A percentile compares a stretch with the other conserved stretches of the same genome.
Conservation (phyloP, 64 coral and sea anemone genomes). For the Stichodactyla mertensii region DNA sequence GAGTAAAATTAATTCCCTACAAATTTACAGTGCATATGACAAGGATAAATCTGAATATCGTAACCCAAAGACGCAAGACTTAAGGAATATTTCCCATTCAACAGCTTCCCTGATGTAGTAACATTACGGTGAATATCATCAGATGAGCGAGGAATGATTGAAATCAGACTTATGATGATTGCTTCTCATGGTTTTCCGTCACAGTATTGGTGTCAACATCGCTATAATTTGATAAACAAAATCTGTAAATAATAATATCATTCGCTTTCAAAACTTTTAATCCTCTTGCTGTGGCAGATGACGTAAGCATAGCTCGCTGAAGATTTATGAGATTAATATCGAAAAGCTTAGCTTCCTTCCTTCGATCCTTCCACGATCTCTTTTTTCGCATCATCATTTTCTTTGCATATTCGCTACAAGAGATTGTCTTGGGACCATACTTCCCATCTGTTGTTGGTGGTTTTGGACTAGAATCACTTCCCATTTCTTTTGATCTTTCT, state of each 20-base stretch:
- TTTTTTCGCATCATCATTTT: constrained; percentile 4
- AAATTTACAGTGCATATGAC: no score
- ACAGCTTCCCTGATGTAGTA: no score
- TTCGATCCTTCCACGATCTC: constrained; percentile 1
- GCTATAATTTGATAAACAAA: constrained; percentile 54
- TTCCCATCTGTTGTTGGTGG: background rate
- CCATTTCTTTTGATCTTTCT: background rate
- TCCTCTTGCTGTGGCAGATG: constrained; percentile 33
- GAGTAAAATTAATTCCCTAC: no score
- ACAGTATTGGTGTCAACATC: constrained; percentile 11
- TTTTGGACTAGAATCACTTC: background rate
- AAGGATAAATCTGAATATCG: no score
- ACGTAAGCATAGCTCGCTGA: background rate
- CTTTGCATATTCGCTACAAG: background rate
- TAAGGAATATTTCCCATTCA: no score
- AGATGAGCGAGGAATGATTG: no score
- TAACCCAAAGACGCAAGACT: no score
- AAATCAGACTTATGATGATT: no score
- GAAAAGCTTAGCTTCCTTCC: background rate
- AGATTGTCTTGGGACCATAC: background rate
- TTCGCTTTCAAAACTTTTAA: constrained; percentile 16
- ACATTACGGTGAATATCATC: no score
- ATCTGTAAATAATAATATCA: constrained; percentile 35
- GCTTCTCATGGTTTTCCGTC: background rate
- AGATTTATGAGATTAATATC: background rate